Percentiles rank a stretch among this genome's conserved stretches.
These are phyloP conservation scores for Triops cancriformis DNA, from an alignment of 1,140 invertebrate genomes.

Conservation along the genomic window DNA sequence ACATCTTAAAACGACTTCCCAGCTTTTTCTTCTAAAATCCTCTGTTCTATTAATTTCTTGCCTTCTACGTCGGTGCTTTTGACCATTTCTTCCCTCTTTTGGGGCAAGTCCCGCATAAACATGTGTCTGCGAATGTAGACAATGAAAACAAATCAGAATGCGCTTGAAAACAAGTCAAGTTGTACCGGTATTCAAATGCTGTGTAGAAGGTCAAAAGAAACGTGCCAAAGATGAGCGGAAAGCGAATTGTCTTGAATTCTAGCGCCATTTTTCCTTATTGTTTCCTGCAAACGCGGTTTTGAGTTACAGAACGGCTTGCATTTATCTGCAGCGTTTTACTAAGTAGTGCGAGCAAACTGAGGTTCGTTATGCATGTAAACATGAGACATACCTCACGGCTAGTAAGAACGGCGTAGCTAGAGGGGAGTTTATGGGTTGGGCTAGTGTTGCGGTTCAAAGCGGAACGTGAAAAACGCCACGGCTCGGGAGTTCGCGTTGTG, in stretches of 20 bases:
- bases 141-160: background rate
- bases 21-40: background rate
- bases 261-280: background rate
- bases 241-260: slow-evolving; percentile 18
- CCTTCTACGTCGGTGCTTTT: background rate
- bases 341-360: no score
- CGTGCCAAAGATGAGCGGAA: slow-evolving; percentile 21
- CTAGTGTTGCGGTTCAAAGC: background rate
- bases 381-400: no score
- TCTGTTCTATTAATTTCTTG: background rate
- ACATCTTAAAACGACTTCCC: background rate
- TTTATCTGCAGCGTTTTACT: no score
- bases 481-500: background rate
- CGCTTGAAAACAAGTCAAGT: background rate
- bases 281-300: background rate
- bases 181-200: slow-evolving; percentile 17
- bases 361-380: no score
- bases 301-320: no score
- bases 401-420: background rate
- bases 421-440: background rate
- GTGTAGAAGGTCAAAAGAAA: slow-evolving; percentile 20
- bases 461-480: slow-evolving; percentile 3
- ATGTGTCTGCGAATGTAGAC: slow-evolving; percentile 9
- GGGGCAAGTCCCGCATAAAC: slow-evolving; percentile 21
- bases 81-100: background rate